These are phyloP conservation scores for Butorides virescens DNA, from an alignment of 2,113 vertebrate species.

Conservation along the genomic window DNA sequence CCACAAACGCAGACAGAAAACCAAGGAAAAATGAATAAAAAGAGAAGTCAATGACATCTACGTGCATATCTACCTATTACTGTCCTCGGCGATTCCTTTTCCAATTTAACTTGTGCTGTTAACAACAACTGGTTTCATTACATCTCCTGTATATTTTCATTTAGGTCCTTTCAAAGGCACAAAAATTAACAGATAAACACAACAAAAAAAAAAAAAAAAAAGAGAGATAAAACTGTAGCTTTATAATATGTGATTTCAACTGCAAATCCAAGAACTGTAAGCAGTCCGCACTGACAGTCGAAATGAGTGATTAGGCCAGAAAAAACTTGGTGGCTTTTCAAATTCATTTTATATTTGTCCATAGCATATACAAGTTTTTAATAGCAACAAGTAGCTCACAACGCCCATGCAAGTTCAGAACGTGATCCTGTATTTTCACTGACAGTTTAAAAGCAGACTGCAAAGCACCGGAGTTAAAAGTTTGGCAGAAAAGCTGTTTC, in stretches of 20 bases:
- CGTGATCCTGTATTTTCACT: background rate
- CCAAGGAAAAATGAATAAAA: background rate
- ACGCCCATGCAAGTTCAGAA: constrained; percentile 1
- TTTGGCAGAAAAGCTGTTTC: constrained; percentile 55
- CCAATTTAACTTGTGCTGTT: background rate
- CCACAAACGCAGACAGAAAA: background rate
- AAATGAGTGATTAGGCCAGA: background rate
- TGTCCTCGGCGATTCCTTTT: background rate
- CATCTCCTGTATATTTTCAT: background rate
- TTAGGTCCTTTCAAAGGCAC: background rate
- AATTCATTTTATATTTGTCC: background rate
- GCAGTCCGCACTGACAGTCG: background rate
- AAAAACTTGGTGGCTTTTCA: background rate
- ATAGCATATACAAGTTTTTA: background rate
- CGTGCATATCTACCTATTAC: background rate
- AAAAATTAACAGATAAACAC: background rate
- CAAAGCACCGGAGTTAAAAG: background rate
- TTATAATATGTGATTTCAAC: background rate
- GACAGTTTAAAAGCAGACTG: constrained; percentile 12
- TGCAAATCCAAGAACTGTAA: background rate
- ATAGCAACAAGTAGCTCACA: constrained; percentile 44
- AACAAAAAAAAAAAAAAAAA: rapidly evolving
- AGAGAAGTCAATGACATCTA: background rate
- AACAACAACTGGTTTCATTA: background rate
- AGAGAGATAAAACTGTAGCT: rapidly evolving